Base-by-base conservation (phyloP, 2,113 vertebrate genomes). In the Probosciger aterrimus region DNA sequence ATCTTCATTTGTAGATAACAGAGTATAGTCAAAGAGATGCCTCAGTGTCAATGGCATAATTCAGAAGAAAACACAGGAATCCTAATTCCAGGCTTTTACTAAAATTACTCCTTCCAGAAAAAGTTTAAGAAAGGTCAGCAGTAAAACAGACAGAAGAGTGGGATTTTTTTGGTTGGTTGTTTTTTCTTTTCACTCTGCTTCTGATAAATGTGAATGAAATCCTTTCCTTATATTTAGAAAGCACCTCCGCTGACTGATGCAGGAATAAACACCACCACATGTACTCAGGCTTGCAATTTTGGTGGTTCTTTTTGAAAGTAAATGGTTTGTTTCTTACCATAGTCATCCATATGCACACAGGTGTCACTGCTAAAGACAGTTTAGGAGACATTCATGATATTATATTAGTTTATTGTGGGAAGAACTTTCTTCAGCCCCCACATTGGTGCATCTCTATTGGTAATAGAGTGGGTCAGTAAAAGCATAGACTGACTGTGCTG, bases 351-450 rank as follows among this genome's bases (percentile, higher is more conserved):
- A 4, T 46, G 28, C 41, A 83, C 35, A 86, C 8, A 31, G 14
- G 19, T 9, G 7, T 39, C 30, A 33, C 13, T 0, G 0, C 16
- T 41, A 35, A 88, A 60, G 17, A 41, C 19, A 65, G 22, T 50
- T 90, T 33, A 46, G 19, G 50, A 88, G 50, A 78, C 12, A n/a
- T 28, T 43, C 18, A 18, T 27, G 27, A 14, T 47, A 25, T 41
- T 18, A 41, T 4, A 79, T 57, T 53, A 4, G 41, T 82, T 62
- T 47, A 9, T 4, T 43, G 47, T 55, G 27, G 27, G 9, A 91
- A 89, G 59, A 10, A 13, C 14, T 92, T 86, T 81, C 44, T 59
- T 80, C 43, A 71, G 1, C 6, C 14, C n/a, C 53, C 13, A 2
- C 11, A 12, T 0, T 35, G 74, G 14, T 73, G 35, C 23, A 67